Evolutionary conservation across 2,797 vertebrate genomes (phyloP), one percentile per base, ranked within the genome.

Genomic region (Xenopus petersii): DNA sequence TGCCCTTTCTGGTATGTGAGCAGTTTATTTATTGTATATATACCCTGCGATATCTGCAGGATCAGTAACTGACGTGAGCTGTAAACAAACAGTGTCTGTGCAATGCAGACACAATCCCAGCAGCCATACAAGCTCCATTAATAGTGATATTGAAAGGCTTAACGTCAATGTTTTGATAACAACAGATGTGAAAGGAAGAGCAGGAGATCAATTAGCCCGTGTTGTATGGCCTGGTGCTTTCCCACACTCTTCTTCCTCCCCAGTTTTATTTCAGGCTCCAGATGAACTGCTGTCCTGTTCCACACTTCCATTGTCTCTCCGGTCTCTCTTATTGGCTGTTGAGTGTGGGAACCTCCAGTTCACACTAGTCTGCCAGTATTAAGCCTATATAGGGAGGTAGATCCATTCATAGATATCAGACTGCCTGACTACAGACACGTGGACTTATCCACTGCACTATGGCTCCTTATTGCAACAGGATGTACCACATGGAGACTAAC

Each of bases 241-340:
- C 75, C 75, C 68, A 76, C 75, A 70, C 33, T 46, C n/a, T 16
- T 66, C 58, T 59, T 71, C 63, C 61, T 69, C 73, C 33, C n/a
- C 26, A 4, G 16, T 24, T 76, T 70, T 76, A 73, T 73, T 59
- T 13, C 59, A 42, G 1, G 66, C 16, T 33, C 60, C 76, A 79
- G 67, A 74, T 74, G 76, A 36, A n/a, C 33, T 16, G 62, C 62
- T n/a, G 62, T n/a, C 62, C 12, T 64, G 62, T 47, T 64, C 77
- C 86, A 87, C 87, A 85, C 86, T 86, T 88, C 83, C 77, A 85
- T 85, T 85, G 83, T 86, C 80, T 73, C 9, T 46, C 54, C 30
- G 80, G 78, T 83, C 79, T 85, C 86, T 84, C 75, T 70, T 65
- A 81, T 83, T 82, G 81, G 75, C 75, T 81, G 77, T 75, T 71